Evolutionary conservation across 2,888 invertebrate species (phyloP).

Genomic region (Ectemnius lituratus): DNA sequence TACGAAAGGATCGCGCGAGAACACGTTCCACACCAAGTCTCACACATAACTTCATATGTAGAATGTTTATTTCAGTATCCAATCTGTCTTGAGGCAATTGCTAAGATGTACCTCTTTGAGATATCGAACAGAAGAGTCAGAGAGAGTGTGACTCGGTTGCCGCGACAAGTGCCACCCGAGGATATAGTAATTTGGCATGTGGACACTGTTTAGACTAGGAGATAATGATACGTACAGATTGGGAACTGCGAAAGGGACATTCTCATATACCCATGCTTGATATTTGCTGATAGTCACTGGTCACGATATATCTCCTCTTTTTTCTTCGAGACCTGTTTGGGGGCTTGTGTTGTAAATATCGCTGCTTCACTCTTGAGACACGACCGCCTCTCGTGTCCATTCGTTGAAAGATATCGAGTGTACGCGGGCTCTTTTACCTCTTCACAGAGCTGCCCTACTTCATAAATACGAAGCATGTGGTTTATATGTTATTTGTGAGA

Average conservation of each 20-base stretch:
- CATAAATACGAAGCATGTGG: slow-evolving; percentile 80
- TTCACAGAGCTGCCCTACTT: slow-evolving; percentile 63
- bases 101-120: slow-evolving; percentile 9
- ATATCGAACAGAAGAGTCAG: slow-evolving; percentile 7
- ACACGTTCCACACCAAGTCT: slow-evolving; percentile 73
- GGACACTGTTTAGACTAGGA: slow-evolving; percentile 54
- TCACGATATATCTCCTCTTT: slow-evolving; percentile 64
- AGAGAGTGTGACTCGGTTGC: slow-evolving; percentile 17
- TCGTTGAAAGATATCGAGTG: slow-evolving; percentile 50
- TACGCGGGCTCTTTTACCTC: slow-evolving; percentile 53
- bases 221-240: slow-evolving; percentile 80
- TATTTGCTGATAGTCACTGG: slow-evolving; percentile 74
- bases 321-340: slow-evolving; percentile 74
- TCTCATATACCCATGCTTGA: slow-evolving; percentile 82
- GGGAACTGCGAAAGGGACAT: slow-evolving; percentile 88
- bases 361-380: slow-evolving; percentile 75
- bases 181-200: slow-evolving; percentile 55
- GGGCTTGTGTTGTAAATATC: slow-evolving; percentile 81
- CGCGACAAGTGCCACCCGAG: slow-evolving; percentile 44
- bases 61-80: slow-evolving; percentile 83
- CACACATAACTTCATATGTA: slow-evolving; percentile 78
- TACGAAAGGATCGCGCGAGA: slow-evolving; percentile 43
- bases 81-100: slow-evolving; percentile 79
- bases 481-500: slow-evolving; percentile 82
- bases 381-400: slow-evolving; percentile 14